phyloP scores from a whole-genome alignment of 2,888 invertebrate species.

The Junonia oenone region DNA sequence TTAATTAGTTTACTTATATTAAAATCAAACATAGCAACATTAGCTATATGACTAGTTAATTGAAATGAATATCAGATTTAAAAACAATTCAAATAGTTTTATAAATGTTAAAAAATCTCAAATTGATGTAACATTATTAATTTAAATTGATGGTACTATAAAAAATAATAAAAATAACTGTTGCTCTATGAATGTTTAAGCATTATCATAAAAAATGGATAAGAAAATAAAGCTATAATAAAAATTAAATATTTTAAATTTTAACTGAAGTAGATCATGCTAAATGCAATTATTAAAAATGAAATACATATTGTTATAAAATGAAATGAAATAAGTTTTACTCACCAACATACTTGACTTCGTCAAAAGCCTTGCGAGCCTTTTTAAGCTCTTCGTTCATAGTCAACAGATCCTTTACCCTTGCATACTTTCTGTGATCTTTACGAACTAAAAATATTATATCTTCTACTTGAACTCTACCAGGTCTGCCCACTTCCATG shows the following conservation, averaged over 20 bases:
- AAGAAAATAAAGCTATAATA: not conserved
- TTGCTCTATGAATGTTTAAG: not conserved
- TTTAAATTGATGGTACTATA: too few relatives aligned
- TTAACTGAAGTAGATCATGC: not conserved
- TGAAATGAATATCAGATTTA: not conserved
- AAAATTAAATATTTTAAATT: not conserved
- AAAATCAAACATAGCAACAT: not conserved
- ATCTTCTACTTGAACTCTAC: conserved; percentile 98
- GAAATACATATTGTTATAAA: not conserved
- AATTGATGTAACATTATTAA: too few relatives aligned
- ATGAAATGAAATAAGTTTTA: not conserved
- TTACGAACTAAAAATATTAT: conserved; percentile 97
- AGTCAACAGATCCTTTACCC: conserved; percentile 96
- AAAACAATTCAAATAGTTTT: too few relatives aligned
- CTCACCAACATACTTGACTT: conserved; percentile 96
- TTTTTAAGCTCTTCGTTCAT: conserved; percentile 99
- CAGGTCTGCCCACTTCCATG: conserved; percentile 98
- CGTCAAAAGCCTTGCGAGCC: conserved; percentile 99
- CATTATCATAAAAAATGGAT: not conserved
- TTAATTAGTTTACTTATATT: not conserved
- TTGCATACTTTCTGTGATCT: conserved; percentile 96
- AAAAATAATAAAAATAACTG: too few relatives aligned
- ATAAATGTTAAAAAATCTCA: too few relatives aligned
- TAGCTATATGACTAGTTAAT: too few relatives aligned
- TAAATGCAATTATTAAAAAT: not conserved